Conservation (phyloP, 2,797 vertebrate genomes). For the Rhynchonycteris naso region DNA sequence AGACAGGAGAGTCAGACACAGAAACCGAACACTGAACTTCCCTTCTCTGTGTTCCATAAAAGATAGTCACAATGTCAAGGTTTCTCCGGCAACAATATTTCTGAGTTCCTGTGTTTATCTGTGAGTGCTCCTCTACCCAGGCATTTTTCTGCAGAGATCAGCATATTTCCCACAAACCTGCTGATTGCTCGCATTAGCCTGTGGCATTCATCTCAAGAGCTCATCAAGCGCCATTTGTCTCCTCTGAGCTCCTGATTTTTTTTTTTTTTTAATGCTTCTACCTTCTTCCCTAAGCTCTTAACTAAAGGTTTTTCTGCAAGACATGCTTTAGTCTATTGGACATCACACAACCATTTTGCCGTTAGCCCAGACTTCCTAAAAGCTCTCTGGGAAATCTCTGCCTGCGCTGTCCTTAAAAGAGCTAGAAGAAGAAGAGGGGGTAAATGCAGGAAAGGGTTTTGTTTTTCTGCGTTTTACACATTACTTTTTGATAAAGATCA, state of each 20-base stretch:
- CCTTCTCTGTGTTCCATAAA: constrained; percentile 59
- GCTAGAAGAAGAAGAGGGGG: neutral
- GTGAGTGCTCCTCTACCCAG: constrained; percentile 60
- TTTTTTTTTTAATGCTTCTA: constrained; percentile 37
- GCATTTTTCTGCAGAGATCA: constrained; percentile 70
- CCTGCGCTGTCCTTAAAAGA: constrained; percentile 58
- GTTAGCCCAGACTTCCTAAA: constrained; percentile 56
- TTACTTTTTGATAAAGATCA: constrained; percentile 53
- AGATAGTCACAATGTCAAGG: constrained; percentile 75
- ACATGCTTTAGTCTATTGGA: constrained; percentile 64
- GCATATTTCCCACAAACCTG: constrained; percentile 69
- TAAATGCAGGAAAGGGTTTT: constrained; percentile 18
- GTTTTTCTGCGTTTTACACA: neutral
- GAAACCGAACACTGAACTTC: constrained; percentile 64
- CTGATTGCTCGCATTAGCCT: constrained; percentile 75
- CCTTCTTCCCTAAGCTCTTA: constrained; percentile 56
- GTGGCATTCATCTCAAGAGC: constrained; percentile 63
- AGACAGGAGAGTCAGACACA: constrained; percentile 66
- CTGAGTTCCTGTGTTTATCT: constrained; percentile 68
- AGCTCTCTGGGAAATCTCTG: constrained; percentile 51
- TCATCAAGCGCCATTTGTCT: constrained; percentile 77
- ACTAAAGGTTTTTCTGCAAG: constrained; percentile 66
- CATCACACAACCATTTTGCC: constrained; percentile 52
- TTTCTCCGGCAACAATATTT: constrained; percentile 76
- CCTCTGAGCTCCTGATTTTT: constrained; percentile 66